Base-by-base conservation (phyloP, 2,113 vertebrate genomes). In the Salvelinus sp. region DNA sequence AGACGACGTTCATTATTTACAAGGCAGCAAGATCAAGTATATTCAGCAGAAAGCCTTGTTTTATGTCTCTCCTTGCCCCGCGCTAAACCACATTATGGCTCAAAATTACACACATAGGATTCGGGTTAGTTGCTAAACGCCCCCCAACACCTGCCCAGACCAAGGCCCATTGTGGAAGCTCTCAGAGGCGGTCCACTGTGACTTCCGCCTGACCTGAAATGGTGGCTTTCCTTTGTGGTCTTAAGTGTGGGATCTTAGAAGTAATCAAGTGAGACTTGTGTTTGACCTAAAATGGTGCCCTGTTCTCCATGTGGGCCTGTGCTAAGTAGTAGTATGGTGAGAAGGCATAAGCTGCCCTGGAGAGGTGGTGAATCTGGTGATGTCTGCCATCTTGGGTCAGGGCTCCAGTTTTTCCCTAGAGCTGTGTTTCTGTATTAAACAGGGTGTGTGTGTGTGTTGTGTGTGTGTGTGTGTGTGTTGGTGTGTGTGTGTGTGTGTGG, bases 1-100 rank as follows among this genome's bases (percentile, higher is more conserved):
- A 81, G 69, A 76, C 71, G 20, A 73, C 75, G 92, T 96, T 90
- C 91, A 96, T 97, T 96, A 97, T 97, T 97, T 89, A 96, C 86
- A 82, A 91, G 81, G 87, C 87, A 76, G 70, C 70, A 79, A 84
- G 91, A 93, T 94, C 93, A 86, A 88, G 90, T 92, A 85, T 88
- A 91, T 92, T 92, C 87, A 88, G 85, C 84, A 88, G 85, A 93
- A 87, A 88, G 84, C 80, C 79, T 71, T 74, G 83, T 85, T 91
- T 88, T 87, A 85, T 84, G 75, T 78, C 83, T 85, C 89, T 79
- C 70, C 75, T 75, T 75, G 68, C 79, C 68, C 70, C 74, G 25
- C 72, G 30, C 75, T 58, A 50, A 65, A 76, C 64, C 30, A 57
- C 66, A 30, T 79, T 80, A 73, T 78, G 22, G 60, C 30, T 76